Evolutionary conservation across 2,888 invertebrate genomes (phyloP), one percentile per base, ranked within the genome.

Genomic region (Pterostichus madidus): DNA sequence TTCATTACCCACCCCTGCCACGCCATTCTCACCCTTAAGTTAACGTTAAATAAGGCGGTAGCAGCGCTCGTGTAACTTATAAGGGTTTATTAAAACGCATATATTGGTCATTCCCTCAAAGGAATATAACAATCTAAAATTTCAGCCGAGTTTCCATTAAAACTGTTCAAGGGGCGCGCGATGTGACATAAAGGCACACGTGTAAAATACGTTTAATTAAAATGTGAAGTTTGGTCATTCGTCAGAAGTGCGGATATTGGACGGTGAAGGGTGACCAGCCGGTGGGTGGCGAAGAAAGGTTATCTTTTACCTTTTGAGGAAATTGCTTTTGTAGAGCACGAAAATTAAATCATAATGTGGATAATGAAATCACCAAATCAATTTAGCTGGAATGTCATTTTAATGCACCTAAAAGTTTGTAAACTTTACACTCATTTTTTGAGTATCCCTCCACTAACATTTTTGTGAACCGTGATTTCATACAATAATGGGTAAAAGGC

Each of bases 61-160:
- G 11, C 11, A 52, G 44, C 17, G 53, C 61, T 44, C 68, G 44
- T 81, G 85, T 85, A 85, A 86, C 86, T 86, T 86, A 86, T 85
- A 85, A 84, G 85, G 85, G 84, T 85, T 86, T 86, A 86, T 86
- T 86, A 86, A 86, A 86, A 86, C 86, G 84, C 76, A 83, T 84
- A 86, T 85, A 85, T 84, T 83, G 84, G 84, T 85, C 78, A 83
- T 83, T 84, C 85, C 83, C 85, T 86, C 86, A 85, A 86, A 86
- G 86, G 86, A 85, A 86, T 86, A 86, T 85, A 86, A 85, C 86
- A 86, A 86, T 86, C 86, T 86, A 86, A 86, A 86, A 85, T 86
- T 84, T 52, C 77, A 83, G 80, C 80, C 46, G 59, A 59, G 75
- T 81, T 81, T 81, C 81, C 81, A 81, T 81, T 80, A 80, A 80